Evolutionary conservation across 1,140 invertebrate species (phyloP).

Genomic region (Drosophila santomea): DNA sequence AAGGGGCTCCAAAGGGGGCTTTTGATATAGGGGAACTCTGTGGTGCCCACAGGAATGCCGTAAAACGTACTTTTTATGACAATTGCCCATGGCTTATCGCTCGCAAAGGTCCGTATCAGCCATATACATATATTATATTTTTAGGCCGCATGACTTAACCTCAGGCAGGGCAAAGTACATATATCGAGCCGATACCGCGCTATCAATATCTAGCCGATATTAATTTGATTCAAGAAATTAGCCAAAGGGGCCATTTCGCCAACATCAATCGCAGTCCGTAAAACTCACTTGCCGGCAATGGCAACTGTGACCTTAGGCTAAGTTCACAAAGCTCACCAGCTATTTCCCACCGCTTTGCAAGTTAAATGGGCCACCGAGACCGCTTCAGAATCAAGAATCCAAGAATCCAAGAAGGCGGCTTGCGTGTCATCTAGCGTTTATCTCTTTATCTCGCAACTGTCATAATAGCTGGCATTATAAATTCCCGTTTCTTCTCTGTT

Average conservation of each 20-base stretch:
- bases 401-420: background rate
- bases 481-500: slow-evolving; percentile 5
- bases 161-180: slow-evolving; percentile 19
- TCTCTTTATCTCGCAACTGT: background rate
- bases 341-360: no score
- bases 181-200: slow-evolving; percentile 38
- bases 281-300: no score
- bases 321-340: no score
- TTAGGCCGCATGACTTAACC: slow-evolving; percentile 22
- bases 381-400: background rate
- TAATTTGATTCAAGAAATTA: slow-evolving; percentile 35
- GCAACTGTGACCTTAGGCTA: no score
- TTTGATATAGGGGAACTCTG: slow-evolving; percentile 10
- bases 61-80: slow-evolving; percentile 36
- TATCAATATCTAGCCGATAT: slow-evolving; percentile 27
- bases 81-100: slow-evolving; percentile 40
- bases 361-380: no score
- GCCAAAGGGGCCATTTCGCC: background rate
- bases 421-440: slow-evolving; percentile 2
- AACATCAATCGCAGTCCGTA: no score
- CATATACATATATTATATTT: slow-evolving; percentile 2
- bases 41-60: slow-evolving; percentile 21
- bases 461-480: slow-evolving; percentile 5
- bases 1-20: background rate
- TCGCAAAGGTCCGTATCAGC: slow-evolving; percentile 6